Percentiles rank a stretch among this genome's conserved stretches.
Conservation (phyloP, 2,888 invertebrate genomes). For the Lobophora halterata region DNA sequence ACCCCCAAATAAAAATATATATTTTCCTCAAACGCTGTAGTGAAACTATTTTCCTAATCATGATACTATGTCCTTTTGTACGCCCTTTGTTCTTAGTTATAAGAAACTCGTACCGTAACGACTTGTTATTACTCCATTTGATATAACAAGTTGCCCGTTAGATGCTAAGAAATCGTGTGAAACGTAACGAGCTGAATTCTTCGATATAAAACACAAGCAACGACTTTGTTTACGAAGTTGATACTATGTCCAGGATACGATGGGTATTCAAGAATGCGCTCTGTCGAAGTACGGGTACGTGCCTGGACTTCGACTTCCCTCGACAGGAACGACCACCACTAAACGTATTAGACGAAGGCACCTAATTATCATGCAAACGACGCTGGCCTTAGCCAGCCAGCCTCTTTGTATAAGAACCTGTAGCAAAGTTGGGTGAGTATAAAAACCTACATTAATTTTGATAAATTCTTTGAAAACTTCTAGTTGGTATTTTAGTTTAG, state of each 20-base stretch:
- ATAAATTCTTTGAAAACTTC: too few species aligned
- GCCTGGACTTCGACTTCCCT: constrained; percentile 10
- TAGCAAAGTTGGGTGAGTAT: too few species aligned
- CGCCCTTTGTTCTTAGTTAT: constrained; percentile 30
- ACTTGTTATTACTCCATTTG: constrained; percentile 30
- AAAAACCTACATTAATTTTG: too few species aligned
- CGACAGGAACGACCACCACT: constrained; percentile 9
- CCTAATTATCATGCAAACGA: constrained; percentile 32
- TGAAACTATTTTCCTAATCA: constrained; percentile 26
- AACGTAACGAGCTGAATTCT: constrained; percentile 20
- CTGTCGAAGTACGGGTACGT: constrained; percentile 10
- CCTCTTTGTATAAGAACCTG: constrained; percentile 6
- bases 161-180: constrained; percentile 25
- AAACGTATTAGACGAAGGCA: constrained; percentile 9
- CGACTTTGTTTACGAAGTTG: neutral
- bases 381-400: constrained; percentile 4
- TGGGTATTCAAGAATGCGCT: constrained; percentile 25
- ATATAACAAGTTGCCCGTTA: constrained; percentile 31
- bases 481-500: too few species aligned
- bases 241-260: too few species aligned
- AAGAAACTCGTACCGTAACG: constrained; percentile 30
- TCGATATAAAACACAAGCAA: constrained; percentile 13
- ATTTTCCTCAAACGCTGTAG: constrained; percentile 14
- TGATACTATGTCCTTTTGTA: constrained; percentile 23
- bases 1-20: neutral